These are phyloP conservation scores for Bradynema listronoti DNA, from an alignment of 1,140 invertebrate genomes.

Conservation along the genomic window DNA sequence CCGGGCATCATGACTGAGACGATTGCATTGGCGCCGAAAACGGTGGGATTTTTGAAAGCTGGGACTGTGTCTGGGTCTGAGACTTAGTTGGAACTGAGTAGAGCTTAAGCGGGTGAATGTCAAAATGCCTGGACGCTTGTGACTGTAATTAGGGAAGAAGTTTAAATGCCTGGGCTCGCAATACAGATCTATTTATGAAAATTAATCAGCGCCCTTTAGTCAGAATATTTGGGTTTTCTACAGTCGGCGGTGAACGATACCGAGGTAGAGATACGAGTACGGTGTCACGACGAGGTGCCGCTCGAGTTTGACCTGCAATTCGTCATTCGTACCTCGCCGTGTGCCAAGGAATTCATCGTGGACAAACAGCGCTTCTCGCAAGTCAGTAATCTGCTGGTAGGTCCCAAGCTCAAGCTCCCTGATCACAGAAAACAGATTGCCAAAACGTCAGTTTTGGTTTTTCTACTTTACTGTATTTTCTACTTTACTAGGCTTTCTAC, in stretches of 20 bases:
- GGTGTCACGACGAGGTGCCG: constrained; percentile 30
- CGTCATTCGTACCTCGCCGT: constrained; percentile 52
- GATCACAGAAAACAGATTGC: constrained; percentile 2
- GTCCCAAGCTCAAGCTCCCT: too few relatives aligned
- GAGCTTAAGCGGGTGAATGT: too few relatives aligned
- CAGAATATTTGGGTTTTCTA: constrained; percentile 54
- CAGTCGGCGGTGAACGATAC: constrained; percentile 53
- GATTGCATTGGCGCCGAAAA: constrained; percentile 26
- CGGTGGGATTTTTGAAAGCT: constrained; percentile 11
- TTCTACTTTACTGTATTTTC: constrained; percentile 2
- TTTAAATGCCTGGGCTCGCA: constrained; percentile 10
- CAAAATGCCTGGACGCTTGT: not conserved
- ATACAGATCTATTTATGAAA: constrained; percentile 2
- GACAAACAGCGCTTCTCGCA: constrained; percentile 30
- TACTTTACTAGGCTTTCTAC: constrained; percentile 51
- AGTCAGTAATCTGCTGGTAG: constrained; percentile 49
- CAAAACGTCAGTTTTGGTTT: not conserved
- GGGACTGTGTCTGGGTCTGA: too few relatives aligned
- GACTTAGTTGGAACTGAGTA: too few relatives aligned
- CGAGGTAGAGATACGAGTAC: constrained; percentile 51
- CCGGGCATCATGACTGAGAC: constrained; percentile 42
- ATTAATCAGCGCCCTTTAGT: constrained; percentile 26
- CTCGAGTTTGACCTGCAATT: constrained; percentile 45
- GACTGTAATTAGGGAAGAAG: not conserved
- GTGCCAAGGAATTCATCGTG: constrained; percentile 55